Percentiles rank a stretch among this genome's conserved stretches.
Evolutionary conservation across 2,113 vertebrate species (phyloP).

Genomic region (Uropsilus gracilis): DNA sequence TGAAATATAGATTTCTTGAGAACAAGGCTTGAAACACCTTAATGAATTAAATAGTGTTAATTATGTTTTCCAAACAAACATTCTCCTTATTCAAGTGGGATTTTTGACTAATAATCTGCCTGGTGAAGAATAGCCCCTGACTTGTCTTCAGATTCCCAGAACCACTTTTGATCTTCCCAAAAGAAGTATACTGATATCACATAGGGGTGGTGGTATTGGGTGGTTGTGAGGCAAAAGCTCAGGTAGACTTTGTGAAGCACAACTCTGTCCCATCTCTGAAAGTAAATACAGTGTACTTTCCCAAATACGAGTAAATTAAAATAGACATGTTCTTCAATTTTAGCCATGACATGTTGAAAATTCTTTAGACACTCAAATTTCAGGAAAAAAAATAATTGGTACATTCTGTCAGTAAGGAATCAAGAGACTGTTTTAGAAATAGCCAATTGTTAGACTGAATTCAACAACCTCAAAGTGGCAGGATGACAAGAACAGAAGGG

Average conservation of each 20-base stretch:
- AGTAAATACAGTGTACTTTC: not conserved
- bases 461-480: slow-evolving; percentile 66
- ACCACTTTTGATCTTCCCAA: not conserved
- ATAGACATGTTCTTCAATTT: slow-evolving; percentile 30
- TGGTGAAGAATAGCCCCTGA: not conserved
- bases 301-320: slow-evolving; percentile 54
- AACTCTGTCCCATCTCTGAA: not conserved
- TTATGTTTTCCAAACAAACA: slow-evolving; percentile 69
- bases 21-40: slow-evolving; percentile 52
- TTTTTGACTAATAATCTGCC: slow-evolving; percentile 37
- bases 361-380: slow-evolving; percentile 35
- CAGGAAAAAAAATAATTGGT: slow-evolving; percentile 56
- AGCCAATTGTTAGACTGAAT: slow-evolving; percentile 58
- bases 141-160: not conserved
- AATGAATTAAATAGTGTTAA: slow-evolving; percentile 66
- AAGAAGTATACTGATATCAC: not conserved
- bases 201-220: not conserved
- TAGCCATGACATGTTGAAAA: slow-evolving; percentile 56
- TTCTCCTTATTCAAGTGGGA: slow-evolving; percentile 35
- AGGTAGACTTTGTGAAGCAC: not conserved
- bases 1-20: slow-evolving; percentile 43
- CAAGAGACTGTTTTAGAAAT: slow-evolving; percentile 67
- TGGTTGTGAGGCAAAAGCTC: not conserved
- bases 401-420: slow-evolving; percentile 54
- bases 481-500: slow-evolving; percentile 77